Conservation (phyloP, 2,113 vertebrate species). For the Raja brachyura region DNA sequence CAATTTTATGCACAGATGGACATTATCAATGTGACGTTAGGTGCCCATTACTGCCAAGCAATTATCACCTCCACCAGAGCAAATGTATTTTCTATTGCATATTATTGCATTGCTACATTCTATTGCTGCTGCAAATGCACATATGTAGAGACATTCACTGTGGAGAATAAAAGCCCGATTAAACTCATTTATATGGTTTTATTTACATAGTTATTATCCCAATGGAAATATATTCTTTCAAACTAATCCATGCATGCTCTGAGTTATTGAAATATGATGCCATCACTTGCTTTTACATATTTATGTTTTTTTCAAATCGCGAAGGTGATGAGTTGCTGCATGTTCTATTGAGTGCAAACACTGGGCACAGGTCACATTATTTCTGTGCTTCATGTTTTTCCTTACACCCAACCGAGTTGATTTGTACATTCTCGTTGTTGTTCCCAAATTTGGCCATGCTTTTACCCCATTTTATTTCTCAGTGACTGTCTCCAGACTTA, state of each 20-base stretch:
- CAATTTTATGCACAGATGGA: neutral
- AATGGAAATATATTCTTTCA: constrained; percentile 12
- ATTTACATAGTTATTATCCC: neutral
- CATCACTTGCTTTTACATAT: neutral
- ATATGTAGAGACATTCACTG: neutral
- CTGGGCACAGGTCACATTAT: neutral
- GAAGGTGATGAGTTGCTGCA: neutral
- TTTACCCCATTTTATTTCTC: neutral
- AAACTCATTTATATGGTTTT: neutral
- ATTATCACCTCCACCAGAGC: neutral
- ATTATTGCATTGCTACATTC: neutral
- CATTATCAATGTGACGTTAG: constrained; percentile 5
- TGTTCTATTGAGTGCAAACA: neutral
- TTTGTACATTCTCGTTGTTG: neutral
- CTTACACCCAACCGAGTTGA: neutral
- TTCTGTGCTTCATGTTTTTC: neutral
- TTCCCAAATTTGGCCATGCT: neutral
- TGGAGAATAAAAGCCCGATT: neutral
- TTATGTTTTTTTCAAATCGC: neutral
- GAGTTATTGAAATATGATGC: neutral
- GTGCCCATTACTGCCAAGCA: neutral
- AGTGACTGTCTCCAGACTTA: neutral
- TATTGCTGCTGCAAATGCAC: neutral
- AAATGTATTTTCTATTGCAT: neutral
- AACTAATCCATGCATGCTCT: neutral